Evolutionary conservation across 2,888 invertebrate species (phyloP).

Genomic region (Rotaria socialis): DNA sequence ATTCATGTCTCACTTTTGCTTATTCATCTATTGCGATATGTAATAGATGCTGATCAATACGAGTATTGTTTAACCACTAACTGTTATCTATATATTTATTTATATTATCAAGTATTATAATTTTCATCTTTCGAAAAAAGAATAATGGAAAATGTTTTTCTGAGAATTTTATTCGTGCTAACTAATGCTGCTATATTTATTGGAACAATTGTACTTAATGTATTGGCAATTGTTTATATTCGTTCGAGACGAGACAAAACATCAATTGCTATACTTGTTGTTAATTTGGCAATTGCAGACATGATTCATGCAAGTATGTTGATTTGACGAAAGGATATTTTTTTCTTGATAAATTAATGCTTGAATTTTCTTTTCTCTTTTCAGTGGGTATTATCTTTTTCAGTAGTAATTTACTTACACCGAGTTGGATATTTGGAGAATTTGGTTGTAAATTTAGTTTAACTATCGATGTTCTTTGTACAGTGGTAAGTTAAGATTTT

Average conservation of each 20-base stretch:
- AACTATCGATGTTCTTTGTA: conserved; percentile 18
- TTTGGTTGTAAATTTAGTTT: conserved; percentile 35
- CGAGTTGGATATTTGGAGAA: not conserved
- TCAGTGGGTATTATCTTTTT: conserved; percentile 18
- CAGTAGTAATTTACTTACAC: not conserved
- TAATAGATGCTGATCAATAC: not conserved
- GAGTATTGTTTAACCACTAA: too few species aligned
- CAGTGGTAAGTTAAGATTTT: not conserved
- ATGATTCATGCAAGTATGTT: not conserved
- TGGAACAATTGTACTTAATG: not conserved
- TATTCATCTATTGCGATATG: not conserved
- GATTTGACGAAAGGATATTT: not conserved
- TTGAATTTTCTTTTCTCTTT: not conserved
- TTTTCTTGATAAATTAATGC: too few species aligned
- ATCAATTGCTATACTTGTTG: conserved; percentile 9
- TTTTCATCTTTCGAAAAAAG: too few species aligned
- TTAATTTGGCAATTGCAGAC: not conserved
- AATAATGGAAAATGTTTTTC: not conserved
- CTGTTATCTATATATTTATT: too few species aligned
- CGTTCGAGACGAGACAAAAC: not conserved
- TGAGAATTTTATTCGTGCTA: not conserved
- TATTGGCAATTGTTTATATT: conserved; percentile 15
- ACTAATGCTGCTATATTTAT: not conserved
- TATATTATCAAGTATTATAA: too few species aligned
- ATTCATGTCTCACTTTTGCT: not conserved